Conservation (phyloP, 1,140 invertebrate species). For the Laupala kohalensis region DNA sequence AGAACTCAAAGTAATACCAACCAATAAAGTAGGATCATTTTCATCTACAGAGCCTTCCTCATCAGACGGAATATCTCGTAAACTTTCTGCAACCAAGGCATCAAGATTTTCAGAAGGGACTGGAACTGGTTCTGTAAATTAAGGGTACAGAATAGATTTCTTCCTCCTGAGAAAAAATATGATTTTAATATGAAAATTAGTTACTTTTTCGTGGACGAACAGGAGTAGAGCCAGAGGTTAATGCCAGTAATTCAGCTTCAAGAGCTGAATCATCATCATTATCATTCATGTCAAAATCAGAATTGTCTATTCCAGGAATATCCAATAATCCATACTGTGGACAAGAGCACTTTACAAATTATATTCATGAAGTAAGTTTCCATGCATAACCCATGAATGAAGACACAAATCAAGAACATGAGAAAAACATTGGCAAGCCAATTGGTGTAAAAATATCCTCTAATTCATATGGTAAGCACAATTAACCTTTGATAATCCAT, state of each 20-base stretch:
- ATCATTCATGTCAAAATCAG: constrained; percentile 31
- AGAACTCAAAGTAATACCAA: constrained; percentile 20
- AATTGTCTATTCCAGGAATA: constrained; percentile 38
- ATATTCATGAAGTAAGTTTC: neutral
- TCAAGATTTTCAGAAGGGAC: constrained; percentile 38
- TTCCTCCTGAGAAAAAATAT: constrained; percentile 3
- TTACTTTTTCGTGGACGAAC: constrained; percentile 22
- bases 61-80: constrained; percentile 57
- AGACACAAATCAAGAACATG: neutral
- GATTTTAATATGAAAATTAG: too few relatives aligned
- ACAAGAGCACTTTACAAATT: constrained; percentile 14
- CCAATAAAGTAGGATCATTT: constrained; percentile 62
- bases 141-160: neutral
- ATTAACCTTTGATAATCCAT: neutral
- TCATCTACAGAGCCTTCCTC: constrained; percentile 58
- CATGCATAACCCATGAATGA: neutral
- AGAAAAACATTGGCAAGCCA: too few relatives aligned
- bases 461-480: neutral
- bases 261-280: constrained; percentile 54
- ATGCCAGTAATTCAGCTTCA: constrained; percentile 70
- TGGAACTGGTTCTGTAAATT: neutral
- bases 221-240: constrained; percentile 39
- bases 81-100: constrained; percentile 55
- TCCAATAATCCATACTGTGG: constrained; percentile 65
- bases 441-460: neutral